A percentile compares a stretch with the other conserved stretches of the same genome.
These are phyloP conservation scores for Tiliacea aurago DNA, from an alignment of 2,888 invertebrate genomes.

Conservation along the genomic window DNA sequence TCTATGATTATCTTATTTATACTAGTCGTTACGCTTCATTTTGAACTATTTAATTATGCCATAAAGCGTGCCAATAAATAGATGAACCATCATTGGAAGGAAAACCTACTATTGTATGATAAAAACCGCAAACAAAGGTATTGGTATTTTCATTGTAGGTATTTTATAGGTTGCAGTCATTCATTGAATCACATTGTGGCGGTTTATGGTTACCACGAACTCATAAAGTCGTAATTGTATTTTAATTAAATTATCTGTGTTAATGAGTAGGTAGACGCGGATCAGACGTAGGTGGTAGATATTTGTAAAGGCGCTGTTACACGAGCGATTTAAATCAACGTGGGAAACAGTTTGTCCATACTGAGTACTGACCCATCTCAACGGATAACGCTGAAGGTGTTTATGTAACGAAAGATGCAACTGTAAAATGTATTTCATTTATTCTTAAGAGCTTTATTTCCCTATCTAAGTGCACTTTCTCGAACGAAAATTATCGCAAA, in stretches of 20 bases:
- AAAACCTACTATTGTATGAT: slow-evolving; percentile 19
- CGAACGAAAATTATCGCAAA: no score
- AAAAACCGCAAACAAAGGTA: slow-evolving; percentile 22
- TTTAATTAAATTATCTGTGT: slow-evolving; percentile 21
- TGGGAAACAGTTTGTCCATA: background rate
- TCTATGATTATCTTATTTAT: background rate
- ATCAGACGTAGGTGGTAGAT: background rate
- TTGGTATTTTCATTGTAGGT: slow-evolving; percentile 6
- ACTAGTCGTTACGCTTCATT: slow-evolving; percentile 4
- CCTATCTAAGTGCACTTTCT: no score
- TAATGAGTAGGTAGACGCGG: background rate
- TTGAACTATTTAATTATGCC: background rate
- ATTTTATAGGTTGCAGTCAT: slow-evolving; percentile 8
- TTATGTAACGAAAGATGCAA: background rate
- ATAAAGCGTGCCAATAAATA: background rate
- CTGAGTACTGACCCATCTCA: background rate
- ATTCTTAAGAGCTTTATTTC: background rate
- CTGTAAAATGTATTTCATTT: background rate
- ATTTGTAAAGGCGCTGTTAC: slow-evolving; percentile 5
- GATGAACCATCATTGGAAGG: slow-evolving; percentile 3
- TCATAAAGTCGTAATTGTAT: slow-evolving; percentile 12
- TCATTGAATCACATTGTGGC: slow-evolving; percentile 21
- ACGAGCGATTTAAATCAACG: background rate
- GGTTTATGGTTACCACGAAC: slow-evolving; percentile 5
- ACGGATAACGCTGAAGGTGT: background rate